phyloP scores from a whole-genome alignment of 2,113 vertebrate species.

The Macquaria australasica region DNA sequence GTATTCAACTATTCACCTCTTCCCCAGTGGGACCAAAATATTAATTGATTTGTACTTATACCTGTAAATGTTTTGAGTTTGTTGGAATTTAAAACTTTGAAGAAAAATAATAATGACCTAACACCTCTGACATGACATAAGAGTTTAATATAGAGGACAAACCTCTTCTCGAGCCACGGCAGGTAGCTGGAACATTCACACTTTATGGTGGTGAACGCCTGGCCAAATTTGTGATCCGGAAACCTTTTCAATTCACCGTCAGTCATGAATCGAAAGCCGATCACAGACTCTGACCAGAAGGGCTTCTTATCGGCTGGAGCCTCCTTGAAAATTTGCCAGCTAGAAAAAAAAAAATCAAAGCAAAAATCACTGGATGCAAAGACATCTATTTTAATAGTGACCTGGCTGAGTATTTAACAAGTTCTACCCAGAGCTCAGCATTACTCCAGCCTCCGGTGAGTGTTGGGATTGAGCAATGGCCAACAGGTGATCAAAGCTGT shows the following conservation, averaged over 20 bases:
- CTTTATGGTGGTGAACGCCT: conserved; percentile 91
- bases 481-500: conserved; percentile 90
- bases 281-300: conserved; percentile 91
- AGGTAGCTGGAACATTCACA: conserved; percentile 92
- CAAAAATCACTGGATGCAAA: not conserved
- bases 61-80: not conserved
- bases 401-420: not conserved
- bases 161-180: conserved; percentile 93
- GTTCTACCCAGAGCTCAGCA: conserved; percentile 91
- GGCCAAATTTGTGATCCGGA: conserved; percentile 88
- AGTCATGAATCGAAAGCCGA: conserved; percentile 91
- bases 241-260: conserved; percentile 89
- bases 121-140: not conserved
- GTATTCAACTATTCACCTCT: not conserved
- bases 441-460: conserved; percentile 88
- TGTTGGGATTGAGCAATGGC: conserved; percentile 85
- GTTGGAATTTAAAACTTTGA: not conserved
- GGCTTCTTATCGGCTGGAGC: conserved; percentile 83
- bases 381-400: not conserved
- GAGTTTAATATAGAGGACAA: not conserved
- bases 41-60: not conserved
- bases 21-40: not conserved
- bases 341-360: conserved; percentile 62
- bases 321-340: conserved; percentile 91
- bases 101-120: not conserved